Base-by-base conservation (phyloP, 2,888 invertebrate genomes). In the Drosophila silvestris region DNA sequence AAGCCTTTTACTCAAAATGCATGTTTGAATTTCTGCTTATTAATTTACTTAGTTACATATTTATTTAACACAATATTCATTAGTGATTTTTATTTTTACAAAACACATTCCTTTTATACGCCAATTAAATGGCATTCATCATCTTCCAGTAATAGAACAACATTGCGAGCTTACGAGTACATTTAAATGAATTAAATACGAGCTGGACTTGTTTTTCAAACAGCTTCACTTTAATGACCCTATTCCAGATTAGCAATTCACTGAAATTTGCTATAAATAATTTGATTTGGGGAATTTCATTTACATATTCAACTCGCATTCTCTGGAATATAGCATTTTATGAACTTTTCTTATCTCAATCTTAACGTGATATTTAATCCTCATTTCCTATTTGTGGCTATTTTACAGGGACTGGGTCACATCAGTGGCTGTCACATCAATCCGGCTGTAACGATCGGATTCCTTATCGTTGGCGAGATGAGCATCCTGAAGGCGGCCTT, bases 361-460 rank as follows among this genome's bases (percentile, higher is more conserved):
- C 16, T 22, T 5, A 19, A 22, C 6, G 9, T 26, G 9, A 39
- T 37, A 14, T 39, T 30, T 41, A 7, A 28, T 1, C 2, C 14
- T 5, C n/a, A 30, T 37, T 30, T n/a, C 4, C 12, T 37, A 26
- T 53, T 53, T 53, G 4, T 53, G 14, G 7, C 2, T 52, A n/a
- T 22, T 47, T 3, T 93, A 1, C 94, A 97, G 97, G 94, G 95
- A 58, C 95, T 98, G 80, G 97, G 97, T 0, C 97, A 98, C 91
- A 96, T 98, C 47, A 98, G 97, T 51, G 98, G 98, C 9, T 97
- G 97, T 1, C 98, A 98, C 94, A 95, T 98, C 85, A 98, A 99
- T 94, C 98, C 98, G 0, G 98, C 98, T 0, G 97, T 99, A 44
- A 98, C 98, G 0, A 93, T 95, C 63, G 97, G 97, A 0, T 95